Evolutionary conservation across 2,888 invertebrate genomes (phyloP), one percentile per base, ranked within the genome.

Genomic region (Dichetophora obliterata): DNA sequence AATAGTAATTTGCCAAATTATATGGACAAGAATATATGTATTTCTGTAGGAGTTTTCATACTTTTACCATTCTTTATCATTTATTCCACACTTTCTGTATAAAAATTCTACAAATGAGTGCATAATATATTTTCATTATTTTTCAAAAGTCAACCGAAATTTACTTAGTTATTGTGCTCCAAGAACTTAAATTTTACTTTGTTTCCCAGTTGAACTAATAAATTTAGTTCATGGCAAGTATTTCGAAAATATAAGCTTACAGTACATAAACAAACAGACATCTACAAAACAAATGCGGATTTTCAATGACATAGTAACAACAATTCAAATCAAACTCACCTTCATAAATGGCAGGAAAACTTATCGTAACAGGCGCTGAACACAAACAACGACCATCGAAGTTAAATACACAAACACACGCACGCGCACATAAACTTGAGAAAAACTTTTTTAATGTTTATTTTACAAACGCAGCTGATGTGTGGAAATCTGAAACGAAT

Each of bases 401-500:
- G 11, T 27, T 16, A 24, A 59, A 22, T 14, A 14, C 59, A 57
- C 19, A 57, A 5, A 24, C 9, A 57, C 24, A 8, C 24, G 11
- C 24, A 22, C 5, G 27, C 14, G 24, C 14, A 9, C 11, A 43
- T 43, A 59, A 59, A 22, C 5, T 59, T 22, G 22, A 57, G 27
- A 57, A 57, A 57, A 57, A 3, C 6, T 37, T 37, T 43, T 59
- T 59, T 14, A 27, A 59, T 59, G 59, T 59, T 22, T 59, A 19
- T 27, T 24, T 5, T 27, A 59, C 52, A 70, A 73, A 57, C 19
- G 31, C 59, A 72, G 11, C 48, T 69, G 66, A 19, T 66, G 74
- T 70, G 72, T n/a, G 66, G 75, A 77, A 77, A 75, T 77, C 76
- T 54, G 69, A 69, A 75, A 72, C 59, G 50, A 22, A 73, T 34